Evolutionary conservation across 2,113 vertebrate genomes (phyloP).

Genomic region (Neotoma lepida): DNA sequence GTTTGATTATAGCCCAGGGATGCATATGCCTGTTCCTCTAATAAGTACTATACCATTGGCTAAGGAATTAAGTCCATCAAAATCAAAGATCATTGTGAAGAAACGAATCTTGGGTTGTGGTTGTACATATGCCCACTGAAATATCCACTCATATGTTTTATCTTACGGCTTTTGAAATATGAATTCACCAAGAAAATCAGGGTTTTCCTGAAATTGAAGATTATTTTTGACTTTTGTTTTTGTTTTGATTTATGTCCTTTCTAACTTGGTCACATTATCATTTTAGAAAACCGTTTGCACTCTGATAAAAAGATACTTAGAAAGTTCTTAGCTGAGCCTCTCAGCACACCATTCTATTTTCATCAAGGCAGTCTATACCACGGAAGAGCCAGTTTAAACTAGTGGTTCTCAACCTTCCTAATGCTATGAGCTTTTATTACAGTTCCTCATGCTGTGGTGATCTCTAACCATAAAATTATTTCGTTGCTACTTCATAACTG

Average conservation of each 20-base stretch:
- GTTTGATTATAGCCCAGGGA: constrained; percentile 3
- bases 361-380: constrained; percentile 13
- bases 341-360: constrained; percentile 31
- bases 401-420: background rate
- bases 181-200: constrained; percentile 24
- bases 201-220: background rate
- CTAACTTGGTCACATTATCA: background rate
- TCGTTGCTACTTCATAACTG: background rate
- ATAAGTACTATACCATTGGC: background rate
- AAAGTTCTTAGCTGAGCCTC: background rate
- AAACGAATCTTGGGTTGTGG: background rate
- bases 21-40: background rate
- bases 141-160: background rate
- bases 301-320: constrained; percentile 20
- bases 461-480: background rate
- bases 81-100: constrained; percentile 47
- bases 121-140: constrained; percentile 4
- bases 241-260: constrained; percentile 27
- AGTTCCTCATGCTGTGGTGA: background rate
- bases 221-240: constrained; percentile 24
- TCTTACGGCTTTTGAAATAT: constrained; percentile 46
- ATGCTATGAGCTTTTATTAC: background rate
- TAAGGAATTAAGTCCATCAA: background rate
- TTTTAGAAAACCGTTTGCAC: constrained; percentile 50
- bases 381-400: background rate